Conservation (phyloP, 2,113 vertebrate genomes). For the Petrocephalus zakoni region DNA sequence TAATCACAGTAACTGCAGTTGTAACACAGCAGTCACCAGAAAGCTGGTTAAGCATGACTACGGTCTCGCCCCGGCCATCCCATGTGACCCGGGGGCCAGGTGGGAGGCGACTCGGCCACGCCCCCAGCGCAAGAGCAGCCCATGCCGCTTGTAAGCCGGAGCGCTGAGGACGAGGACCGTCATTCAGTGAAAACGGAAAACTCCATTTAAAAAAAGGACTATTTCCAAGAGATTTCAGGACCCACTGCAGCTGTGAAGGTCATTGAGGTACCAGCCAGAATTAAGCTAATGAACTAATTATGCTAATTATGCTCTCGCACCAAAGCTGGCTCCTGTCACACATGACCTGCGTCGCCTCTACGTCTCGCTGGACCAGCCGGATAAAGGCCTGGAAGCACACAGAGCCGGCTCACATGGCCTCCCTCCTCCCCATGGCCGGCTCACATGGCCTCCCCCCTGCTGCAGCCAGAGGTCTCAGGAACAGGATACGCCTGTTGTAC, state of each 20-base stretch:
- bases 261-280: background rate
- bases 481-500: no score
- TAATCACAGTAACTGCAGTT: background rate
- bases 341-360: background rate
- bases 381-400: background rate
- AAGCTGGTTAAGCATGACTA: background rate
- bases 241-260: background rate
- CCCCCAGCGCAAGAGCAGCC: no score
- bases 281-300: background rate
- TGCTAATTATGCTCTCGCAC: no score
- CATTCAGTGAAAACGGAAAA: background rate
- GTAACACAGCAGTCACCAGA: background rate
- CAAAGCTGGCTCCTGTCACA: background rate
- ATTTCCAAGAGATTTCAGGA: background rate
- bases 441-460: background rate
- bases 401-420: accelerated
- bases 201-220: background rate
- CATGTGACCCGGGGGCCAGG: background rate
- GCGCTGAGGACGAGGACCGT: background rate
- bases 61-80: background rate
- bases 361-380: background rate
- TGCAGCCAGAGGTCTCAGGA: no score
- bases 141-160: background rate
- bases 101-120: background rate
- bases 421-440: no score